Conservation (phyloP, 2,888 invertebrate genomes). For the Melanophora roralis region DNA sequence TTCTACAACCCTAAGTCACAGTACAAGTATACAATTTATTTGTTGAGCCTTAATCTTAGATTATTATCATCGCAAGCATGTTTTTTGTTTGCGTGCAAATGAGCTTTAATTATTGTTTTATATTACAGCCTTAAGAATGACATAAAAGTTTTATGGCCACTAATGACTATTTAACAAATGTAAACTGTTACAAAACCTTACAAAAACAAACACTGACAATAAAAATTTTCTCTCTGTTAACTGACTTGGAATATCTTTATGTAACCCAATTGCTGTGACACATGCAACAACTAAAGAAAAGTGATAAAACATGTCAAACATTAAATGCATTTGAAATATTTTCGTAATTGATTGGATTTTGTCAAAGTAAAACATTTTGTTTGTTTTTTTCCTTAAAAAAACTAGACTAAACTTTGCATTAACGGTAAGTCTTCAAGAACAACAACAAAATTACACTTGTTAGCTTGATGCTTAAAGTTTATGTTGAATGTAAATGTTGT, state of each 20-base stretch:
- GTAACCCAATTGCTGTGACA: background rate
- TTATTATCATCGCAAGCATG: no score
- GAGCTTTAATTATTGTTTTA: no score
- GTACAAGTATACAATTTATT: no score
- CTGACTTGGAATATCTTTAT: background rate
- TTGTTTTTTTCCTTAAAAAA: background rate
- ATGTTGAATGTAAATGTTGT: slow-evolving; percentile 43
- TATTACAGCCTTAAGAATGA: no score
- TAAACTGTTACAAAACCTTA: background rate
- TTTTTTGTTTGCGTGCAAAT: no score
- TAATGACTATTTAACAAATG: no score
- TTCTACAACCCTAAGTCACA: no score
- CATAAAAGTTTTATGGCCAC: no score
- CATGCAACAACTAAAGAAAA: slow-evolving; percentile 15
- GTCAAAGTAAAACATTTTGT: slow-evolving; percentile 31
- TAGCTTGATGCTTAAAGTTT: slow-evolving; percentile 47
- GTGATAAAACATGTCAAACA: slow-evolving; percentile 51
- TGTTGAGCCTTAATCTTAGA: no score
- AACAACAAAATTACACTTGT: slow-evolving; percentile 52
- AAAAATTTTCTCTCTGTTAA: background rate
- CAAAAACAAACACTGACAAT: background rate
- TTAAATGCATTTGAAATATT: slow-evolving; percentile 22
- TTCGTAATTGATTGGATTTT: slow-evolving; percentile 52
- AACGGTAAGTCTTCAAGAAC: slow-evolving; percentile 33
- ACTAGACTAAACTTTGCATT: slow-evolving; percentile 1